Base-by-base conservation (phyloP, 1,140 invertebrate genomes). In the Drosophila lini region DNA sequence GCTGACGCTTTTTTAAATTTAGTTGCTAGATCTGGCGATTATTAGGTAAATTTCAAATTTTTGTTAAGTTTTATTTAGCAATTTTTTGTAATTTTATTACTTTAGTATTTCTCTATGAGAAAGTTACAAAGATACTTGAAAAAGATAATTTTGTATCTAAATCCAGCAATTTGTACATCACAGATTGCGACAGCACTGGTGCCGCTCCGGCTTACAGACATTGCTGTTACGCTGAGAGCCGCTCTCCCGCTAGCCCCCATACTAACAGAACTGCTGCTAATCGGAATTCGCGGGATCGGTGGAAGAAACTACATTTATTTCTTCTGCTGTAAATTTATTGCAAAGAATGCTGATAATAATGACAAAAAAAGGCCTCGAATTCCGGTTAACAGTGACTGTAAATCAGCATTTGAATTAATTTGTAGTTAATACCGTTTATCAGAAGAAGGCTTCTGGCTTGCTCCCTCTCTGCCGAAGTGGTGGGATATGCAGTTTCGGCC, bases 191-290 rank as follows among this genome's bases (percentile, higher is more conserved):
- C 45, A 47, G 22, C 45, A 47, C 45, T 47, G 25, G 25, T 47
- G 45, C 64, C 59, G 65, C n/a, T 32, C 15, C 38, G 62, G 67
- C 19, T 41, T 25, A 16, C n/a, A 55, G 52, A 55, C 38, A 55
- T 55, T 55, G 38, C 52, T 55, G 52, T 55, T 55, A 38, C 4
- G 4, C 4, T n/a, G 52, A 55, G 52, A 53, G 50, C 4, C 16
- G 6, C 5, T 34, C 50, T 52, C 50, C 8, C 5, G 25, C 25
- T 28, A 28, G 25, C 25, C 25, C 45, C 13, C 45, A 28, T 15
- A 3, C 5, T 38, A 55, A 55, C 52, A 55, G 34, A 55, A n/a
- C 52, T 38, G 52, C 15, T 55, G 34, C 15, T 55, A 38, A 55
- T 25, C 52, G 52, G 34, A 55, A 55, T 55, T 55, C 8, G 52